phyloP scores from a whole-genome alignment of 2,113 vertebrate species.

The Cygnus buccinator region DNA sequence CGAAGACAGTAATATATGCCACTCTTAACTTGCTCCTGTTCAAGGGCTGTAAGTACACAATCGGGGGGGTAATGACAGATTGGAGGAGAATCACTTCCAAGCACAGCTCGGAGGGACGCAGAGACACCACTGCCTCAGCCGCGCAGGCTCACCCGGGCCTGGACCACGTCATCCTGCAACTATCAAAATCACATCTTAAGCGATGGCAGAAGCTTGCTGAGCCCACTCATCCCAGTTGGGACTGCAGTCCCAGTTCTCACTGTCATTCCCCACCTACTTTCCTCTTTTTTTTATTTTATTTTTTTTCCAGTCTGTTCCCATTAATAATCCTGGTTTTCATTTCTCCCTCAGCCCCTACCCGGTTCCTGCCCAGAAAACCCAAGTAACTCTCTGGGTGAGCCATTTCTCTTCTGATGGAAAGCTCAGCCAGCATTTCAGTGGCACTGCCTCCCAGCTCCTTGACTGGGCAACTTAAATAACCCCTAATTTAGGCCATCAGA shows the following conservation, averaged over 20 bases:
- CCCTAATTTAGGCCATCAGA: fast-evolving
- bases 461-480: no score
- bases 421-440: neutral
- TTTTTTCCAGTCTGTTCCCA: neutral
- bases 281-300: neutral
- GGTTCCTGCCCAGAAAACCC: neutral
- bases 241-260: neutral
- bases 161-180: neutral
- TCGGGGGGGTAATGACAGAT: neutral
- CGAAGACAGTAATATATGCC: neutral
- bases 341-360: neutral
- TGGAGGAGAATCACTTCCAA: neutral
- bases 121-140: neutral
- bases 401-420: neutral
- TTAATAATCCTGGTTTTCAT: neutral
- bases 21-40: neutral
- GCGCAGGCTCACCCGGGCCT: neutral
- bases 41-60: neutral
- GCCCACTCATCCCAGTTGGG: neutral
- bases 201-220: neutral
- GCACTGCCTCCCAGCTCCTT: neutral
- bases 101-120: neutral
- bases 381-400: neutral
- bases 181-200: neutral
- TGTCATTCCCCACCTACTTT: neutral